Base-by-base conservation (phyloP, 64 coral and sea anemone genomes). In the Dendrophyllia cribrosa region DNA sequence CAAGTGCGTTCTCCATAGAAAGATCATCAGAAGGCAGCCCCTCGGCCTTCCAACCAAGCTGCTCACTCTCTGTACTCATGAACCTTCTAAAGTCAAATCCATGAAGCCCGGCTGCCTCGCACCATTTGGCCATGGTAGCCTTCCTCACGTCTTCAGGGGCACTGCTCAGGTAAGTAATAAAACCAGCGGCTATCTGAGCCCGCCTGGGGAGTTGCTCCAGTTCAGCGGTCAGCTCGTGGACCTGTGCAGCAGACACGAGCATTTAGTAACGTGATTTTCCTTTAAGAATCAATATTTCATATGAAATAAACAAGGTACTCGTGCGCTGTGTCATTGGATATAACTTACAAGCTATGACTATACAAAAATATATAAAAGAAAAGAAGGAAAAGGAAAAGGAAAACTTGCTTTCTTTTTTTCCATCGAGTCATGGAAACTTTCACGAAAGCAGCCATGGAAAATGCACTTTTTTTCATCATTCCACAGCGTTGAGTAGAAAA, bases 31-130 rank as follows among this genome's bases (percentile, higher is more conserved):
- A 96, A 2, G 97, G 97, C 44, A 99, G 76, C 64, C 97, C 97
- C 47, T 99, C 97, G 21, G 97, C 95, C 73, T 99, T 99, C 97
- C 97, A 99, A 5, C 88, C 91, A 26, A 99, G 77, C 64, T 99
- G 97, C 74, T 99, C 97, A 85, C 97, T 99, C 78, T 99, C 97
- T 16, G 94, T 99, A 20, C 97, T 99, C 87, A 99, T 93, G 43
- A 99, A 99, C 20, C 97, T 92, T 71, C 97, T 99, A 69, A 99
- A 99, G 77, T 99, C 94, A 99, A 99, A 99, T 15, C 94, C 94
- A 24, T 99, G 90, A 20, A 99, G 91, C 10, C 88, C 97, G 4
- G 90, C 73, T 47, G 74, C 89, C 43, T 99, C 97, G 88, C 97
- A 99, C 97, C 97, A 99, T 21, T 78, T 68, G 3, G 55, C 44